Evolutionary conservation across 2,797 vertebrate genomes (phyloP).

Genomic region (Gallirallus australis): DNA sequence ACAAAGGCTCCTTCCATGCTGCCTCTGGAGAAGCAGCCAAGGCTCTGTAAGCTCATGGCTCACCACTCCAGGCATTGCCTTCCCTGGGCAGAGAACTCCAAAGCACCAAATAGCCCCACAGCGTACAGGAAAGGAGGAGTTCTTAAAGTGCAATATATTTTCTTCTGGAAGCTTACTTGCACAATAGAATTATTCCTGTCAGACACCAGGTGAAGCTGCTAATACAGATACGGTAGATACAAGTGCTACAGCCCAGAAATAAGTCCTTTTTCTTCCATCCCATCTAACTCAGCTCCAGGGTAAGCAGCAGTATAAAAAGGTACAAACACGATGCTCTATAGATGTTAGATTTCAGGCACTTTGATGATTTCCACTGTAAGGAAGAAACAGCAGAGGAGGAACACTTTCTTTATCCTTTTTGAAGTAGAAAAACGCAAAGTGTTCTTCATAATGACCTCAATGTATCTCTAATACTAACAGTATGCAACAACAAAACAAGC

Average conservation of each 20-base stretch:
- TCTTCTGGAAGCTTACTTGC: not conserved
- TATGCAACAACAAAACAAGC: not conserved
- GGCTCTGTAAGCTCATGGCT: not conserved
- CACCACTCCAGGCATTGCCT: not conserved
- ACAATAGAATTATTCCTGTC: not conserved
- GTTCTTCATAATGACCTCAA: not conserved
- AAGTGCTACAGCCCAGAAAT: not conserved
- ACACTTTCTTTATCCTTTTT: not conserved
- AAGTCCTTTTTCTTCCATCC: not conserved
- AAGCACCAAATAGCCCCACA: not conserved
- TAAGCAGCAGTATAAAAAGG: not conserved
- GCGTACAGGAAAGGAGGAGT: not conserved
- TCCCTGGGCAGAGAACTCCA: not conserved
- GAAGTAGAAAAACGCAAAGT: not conserved
- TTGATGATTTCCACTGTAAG: not conserved
- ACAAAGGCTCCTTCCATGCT: not conserved
- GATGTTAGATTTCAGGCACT: not conserved
- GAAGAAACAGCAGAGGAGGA: not conserved
- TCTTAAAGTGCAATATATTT: not conserved
- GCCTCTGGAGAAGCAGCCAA: not conserved
- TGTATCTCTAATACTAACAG: not conserved
- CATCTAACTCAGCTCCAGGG: not conserved
- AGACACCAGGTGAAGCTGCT: not conserved
- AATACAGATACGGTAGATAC: not conserved
- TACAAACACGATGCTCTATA: not conserved